Evolutionary conservation across 2,113 vertebrate genomes (phyloP).

Genomic region (Hemiprocne comata): DNA sequence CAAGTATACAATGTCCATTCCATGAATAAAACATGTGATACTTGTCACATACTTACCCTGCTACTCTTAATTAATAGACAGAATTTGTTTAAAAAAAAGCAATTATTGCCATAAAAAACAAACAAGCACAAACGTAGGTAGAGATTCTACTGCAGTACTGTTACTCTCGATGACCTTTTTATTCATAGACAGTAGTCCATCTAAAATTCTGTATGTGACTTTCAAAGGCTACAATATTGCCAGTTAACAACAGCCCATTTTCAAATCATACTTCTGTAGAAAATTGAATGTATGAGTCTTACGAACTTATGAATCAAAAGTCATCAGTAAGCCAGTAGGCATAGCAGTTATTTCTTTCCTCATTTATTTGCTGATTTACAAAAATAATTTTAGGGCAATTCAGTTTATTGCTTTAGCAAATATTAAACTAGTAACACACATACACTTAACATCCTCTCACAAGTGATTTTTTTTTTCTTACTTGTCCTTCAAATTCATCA

Average conservation of each 20-base stretch:
- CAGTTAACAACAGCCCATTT: not conserved
- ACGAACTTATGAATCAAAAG: not conserved
- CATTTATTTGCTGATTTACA: not conserved
- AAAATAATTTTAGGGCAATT: not conserved
- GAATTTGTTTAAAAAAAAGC: not conserved
- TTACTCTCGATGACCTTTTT: not conserved
- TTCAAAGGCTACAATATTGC: not conserved
- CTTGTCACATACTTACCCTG: not conserved
- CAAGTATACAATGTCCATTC: not conserved
- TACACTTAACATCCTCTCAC: not conserved
- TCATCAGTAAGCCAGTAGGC: not conserved
- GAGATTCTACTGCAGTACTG: not conserved
- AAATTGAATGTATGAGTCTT: not conserved
- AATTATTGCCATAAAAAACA: not conserved
- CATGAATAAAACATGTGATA: not conserved
- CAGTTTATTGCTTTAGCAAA: not conserved
- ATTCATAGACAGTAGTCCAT: not conserved
- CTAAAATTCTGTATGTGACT: not conserved
- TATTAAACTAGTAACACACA: not conserved
- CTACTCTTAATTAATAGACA: not conserved
- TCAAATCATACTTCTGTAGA: not conserved
- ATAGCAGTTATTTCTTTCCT: not conserved
- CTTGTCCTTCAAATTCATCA: not conserved
- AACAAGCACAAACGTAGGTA: not conserved
- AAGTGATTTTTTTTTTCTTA: not conserved